These are phyloP conservation scores for Macquaria ambigua DNA, from an alignment of 2,113 vertebrate genomes.

Conservation along the genomic window DNA sequence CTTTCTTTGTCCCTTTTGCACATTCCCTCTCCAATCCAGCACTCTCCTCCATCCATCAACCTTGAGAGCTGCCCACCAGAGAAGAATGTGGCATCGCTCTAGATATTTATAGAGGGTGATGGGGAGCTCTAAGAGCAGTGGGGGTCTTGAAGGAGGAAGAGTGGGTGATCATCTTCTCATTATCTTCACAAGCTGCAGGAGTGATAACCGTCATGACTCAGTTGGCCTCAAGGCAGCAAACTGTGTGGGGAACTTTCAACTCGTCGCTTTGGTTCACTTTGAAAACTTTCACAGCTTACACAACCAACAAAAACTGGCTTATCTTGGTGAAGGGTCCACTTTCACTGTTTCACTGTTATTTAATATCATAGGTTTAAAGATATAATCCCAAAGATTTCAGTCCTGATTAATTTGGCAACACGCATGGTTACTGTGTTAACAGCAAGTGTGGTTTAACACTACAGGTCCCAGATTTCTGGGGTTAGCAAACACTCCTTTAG, in stretches of 20 bases:
- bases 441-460: background rate
- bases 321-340: background rate
- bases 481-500: background rate
- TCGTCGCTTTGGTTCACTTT: slow-evolving; percentile 36
- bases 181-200: background rate
- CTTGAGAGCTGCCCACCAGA: slow-evolving; percentile 10
- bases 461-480: background rate
- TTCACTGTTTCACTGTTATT: background rate
- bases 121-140: slow-evolving; percentile 1
- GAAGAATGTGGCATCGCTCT: slow-evolving; percentile 39
- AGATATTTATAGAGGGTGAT: slow-evolving; percentile 40
- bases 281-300: slow-evolving; percentile 33
- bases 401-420: background rate
- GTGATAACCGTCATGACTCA: slow-evolving; percentile 42
- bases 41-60: background rate
- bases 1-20: background rate
- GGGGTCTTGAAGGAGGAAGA: slow-evolving; percentile 28
- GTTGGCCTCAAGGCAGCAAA: slow-evolving; percentile 23
- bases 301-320: background rate
- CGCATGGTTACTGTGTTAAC: background rate
- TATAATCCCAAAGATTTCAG: too few relatives aligned
- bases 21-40: background rate
- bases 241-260: slow-evolving; percentile 34
- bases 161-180: slow-evolving; percentile 33
- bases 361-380: background rate